Base-by-base conservation (phyloP, 2,888 invertebrate genomes). In the Malthinus flaveolus region DNA sequence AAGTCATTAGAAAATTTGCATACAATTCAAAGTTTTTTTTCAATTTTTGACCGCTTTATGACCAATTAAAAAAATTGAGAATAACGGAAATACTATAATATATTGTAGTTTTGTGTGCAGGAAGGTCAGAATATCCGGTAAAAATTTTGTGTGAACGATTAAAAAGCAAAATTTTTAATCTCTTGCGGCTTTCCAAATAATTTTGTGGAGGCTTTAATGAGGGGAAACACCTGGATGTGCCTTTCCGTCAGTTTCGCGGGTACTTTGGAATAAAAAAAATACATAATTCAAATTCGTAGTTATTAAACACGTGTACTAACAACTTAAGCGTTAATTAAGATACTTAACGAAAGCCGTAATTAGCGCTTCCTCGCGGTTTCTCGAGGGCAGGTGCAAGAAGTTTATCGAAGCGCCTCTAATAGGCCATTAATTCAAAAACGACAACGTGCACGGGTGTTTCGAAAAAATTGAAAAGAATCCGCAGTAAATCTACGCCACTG, bases 321-420 rank as follows among this genome's bases (percentile, higher is more conserved):
- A 23, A 23, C 3, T 23, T 23, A 23, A 23, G 23, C 23, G 23
- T 23, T 42, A 13, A 36, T 36, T 36, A 36, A 10, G 39, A 10
- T 42, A 42, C 11, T 11, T 11, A 36, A 12, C 36, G 11, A 12
- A 36, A 42, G 39, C 15, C 15, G 9, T 15, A 42, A 42, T 42
- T 42, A 42, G 7, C 39, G 23, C 15, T 15, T 42, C 39, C 39
- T 42, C 8, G 39, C 8, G 15, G 23, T 42, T 42, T 42, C 39
- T 23, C 23, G 39, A 12, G 12, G 39, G 39, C 39, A 42, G 39
- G 39, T 42, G 39, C 23, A n/a, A 9, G 23, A 13, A 42, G 39
- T 42, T 23, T 42, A 42, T 42, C 39, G 39, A 23, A 42, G 39
- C 39, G 39, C 39, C 39, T 42, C 39, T 42, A 42, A 42, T 42